Evolutionary conservation across 2,113 vertebrate species (phyloP), one percentile per base, ranked within the genome.

Genomic region (Thalassarche chlororhynchos): DNA sequence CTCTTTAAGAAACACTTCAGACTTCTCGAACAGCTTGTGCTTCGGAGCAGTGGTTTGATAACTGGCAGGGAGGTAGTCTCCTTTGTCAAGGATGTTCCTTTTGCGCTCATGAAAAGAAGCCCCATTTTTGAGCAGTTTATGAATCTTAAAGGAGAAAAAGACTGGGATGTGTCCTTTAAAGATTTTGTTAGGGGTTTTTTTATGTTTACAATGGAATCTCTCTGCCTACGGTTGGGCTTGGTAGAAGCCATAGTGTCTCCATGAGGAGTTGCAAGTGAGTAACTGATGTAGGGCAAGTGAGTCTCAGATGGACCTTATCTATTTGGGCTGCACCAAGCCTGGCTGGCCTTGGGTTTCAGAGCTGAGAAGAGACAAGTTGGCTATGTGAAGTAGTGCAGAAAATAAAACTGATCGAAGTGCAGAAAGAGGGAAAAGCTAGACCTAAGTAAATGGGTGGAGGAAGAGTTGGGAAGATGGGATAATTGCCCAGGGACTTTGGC

Each of bases 11-110:
- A 95, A 87, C 47, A 24, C 72, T 93, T 89, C 54, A 91, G 71
- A 78, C 64, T 86, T 89, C 44, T 60, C 1, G 24, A 96, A 90
- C 55, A 90, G 62, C 88, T 81, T 78, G 54, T 94, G 80, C 80
- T 93, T 84, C 2, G 4, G 89, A 95, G 61, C 80, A 72, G 42
- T 34, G 81, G 65, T 89, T 92, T 92, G 89, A 60, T 87, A 87
- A 55, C 69, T 90, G 57, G 8, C 47, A 69, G 62, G 58, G 81
- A 89, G n/a, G 71, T 52, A 62, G 76, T 90, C 51, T 94, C 52
- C 77, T 93, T 92, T 92, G 71, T 95, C 65, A 89, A 76, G 83
- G 68, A 81, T 92, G 70, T 47, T 88, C 42, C 36, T 90, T 88
- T 72, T 57, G 49, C 7, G 4, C 58, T 64, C 0, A 0, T 80